phyloP scores from a whole-genome alignment of 2,888 invertebrate species.

The Pristionchus arcanus region DNA sequence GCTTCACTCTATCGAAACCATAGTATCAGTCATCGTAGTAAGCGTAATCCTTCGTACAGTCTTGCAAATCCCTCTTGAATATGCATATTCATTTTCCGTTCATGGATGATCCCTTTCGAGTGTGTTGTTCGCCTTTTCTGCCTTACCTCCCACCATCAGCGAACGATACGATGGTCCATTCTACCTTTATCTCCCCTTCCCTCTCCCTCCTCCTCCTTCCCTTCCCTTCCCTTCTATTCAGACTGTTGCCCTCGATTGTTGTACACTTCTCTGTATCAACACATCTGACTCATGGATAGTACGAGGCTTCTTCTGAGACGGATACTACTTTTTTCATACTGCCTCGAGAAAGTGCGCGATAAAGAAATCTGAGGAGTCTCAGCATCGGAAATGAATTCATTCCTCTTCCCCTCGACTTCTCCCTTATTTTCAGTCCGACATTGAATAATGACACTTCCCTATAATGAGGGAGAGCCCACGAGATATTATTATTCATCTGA shows the following conservation, averaged over 20 bases:
- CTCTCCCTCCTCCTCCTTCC: not conserved
- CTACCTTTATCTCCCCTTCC: slow-evolving; percentile 18
- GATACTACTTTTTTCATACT: not conserved
- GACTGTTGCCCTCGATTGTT: slow-evolving; percentile 43
- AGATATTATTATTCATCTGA: slow-evolving; percentile 42
- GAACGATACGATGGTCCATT: slow-evolving; percentile 30
- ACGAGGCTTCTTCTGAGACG: slow-evolving; percentile 14
- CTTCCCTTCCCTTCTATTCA: slow-evolving; percentile 2
- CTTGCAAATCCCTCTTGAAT: not conserved
- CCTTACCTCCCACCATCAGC: not conserved
- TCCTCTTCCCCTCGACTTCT: slow-evolving; percentile 12
- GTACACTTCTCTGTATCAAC: slow-evolving; percentile 46
- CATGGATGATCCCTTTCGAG: slow-evolving; percentile 28
- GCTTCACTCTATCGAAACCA: not conserved
- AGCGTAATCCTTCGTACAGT: slow-evolving; percentile 13
- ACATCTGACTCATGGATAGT: slow-evolving; percentile 6
- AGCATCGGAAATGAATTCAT: slow-evolving; percentile 46
- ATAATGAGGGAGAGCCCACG: slow-evolving; percentile 28
- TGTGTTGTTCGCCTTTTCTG: not conserved
- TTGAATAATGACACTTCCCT: slow-evolving; percentile 49
- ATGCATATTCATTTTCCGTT: not conserved
- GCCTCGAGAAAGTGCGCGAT: not conserved
- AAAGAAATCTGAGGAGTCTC: slow-evolving; percentile 43
- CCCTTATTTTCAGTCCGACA: slow-evolving; percentile 37
- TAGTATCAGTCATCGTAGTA: not conserved